These are phyloP conservation scores for Cairina moschata DNA, from an alignment of 2,113 vertebrate species.

Conservation along the genomic window DNA sequence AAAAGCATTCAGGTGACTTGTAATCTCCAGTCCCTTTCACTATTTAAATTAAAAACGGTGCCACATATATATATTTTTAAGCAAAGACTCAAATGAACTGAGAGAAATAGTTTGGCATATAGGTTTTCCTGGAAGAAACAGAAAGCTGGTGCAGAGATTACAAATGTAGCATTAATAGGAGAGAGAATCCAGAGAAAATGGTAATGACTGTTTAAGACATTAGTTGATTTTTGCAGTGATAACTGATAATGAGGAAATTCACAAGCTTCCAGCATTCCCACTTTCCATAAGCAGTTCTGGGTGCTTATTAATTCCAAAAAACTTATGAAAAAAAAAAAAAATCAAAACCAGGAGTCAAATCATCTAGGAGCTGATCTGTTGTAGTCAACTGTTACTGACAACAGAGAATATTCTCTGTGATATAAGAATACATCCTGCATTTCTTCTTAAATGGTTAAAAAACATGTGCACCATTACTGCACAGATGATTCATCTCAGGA, in stretches of 20 bases:
- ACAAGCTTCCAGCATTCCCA: not conserved
- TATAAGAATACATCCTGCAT: not conserved
- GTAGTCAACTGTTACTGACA: not conserved
- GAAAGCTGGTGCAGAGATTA: not conserved
- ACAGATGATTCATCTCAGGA: not conserved
- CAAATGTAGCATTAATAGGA: not conserved
- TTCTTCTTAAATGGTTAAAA: not conserved
- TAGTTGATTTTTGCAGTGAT: not conserved
- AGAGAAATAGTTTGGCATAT: not conserved
- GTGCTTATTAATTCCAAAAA: not conserved
- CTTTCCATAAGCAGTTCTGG: not conserved
- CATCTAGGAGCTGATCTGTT: not conserved
- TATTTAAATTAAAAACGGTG: not conserved
- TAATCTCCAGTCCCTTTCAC: not conserved
- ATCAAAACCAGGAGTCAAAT: not conserved
- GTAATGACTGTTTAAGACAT: not conserved
- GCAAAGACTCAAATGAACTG: not conserved
- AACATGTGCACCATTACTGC: not conserved
- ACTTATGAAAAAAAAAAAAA: not conserved
- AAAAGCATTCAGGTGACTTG: not conserved
- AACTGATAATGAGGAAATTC: not conserved
- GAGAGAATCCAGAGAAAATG: not conserved
- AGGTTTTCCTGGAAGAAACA: not conserved
- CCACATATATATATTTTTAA: not conserved
- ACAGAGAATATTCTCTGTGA: not conserved